Base-by-base conservation (phyloP, 1,140 invertebrate species). In the Ganaspis sp. region DNA sequence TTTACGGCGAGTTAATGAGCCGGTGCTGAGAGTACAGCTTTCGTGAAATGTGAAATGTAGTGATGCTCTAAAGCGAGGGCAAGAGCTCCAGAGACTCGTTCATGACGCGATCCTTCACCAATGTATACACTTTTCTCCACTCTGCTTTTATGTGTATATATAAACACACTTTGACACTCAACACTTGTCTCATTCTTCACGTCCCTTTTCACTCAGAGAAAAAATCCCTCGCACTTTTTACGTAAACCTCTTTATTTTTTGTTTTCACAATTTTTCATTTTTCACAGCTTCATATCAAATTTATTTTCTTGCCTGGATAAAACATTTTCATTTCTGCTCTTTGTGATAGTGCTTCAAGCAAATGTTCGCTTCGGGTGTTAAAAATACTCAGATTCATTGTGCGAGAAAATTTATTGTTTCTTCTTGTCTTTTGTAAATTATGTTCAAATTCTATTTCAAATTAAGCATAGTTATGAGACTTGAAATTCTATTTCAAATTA, bases 1-100 rank as follows among this genome's bases (percentile, higher is more conserved):
- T 83, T 83, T 83, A 84, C 23, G n/a, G 42, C 6, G 2, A 72
- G 75, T 70, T 83, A 84, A 84, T 76, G 76, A 83, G 69, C 38
- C 70, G 53, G 23, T 64, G 26, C 58, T 64, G 54, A 58, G 54
- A 58, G 54, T 26, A 15, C 12, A n/a, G 21, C 23, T 64, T 64
- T 64, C 15, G 58, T 15, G 58, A 64, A 64, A 64, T 29, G 23
- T 29, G 58, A 29, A 64, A 64, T 64, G 54, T 64, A 26, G 54
- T 29, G 9, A 49, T 15, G 9, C 54, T 64, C 21, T 64, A 29
- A 29, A 64, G 58, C 26, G 58, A 64, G 58, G 26, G 58, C 15
- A 64, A 64, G 58, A n/a, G 58, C 23, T 64, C 12, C 12, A n/a
- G 58, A n/a, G 23, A 29, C 58, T 64, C 58, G 58, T 64, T 64